Conservation (phyloP, 1,140 invertebrate genomes). For the Drosophila yakuba region DNA sequence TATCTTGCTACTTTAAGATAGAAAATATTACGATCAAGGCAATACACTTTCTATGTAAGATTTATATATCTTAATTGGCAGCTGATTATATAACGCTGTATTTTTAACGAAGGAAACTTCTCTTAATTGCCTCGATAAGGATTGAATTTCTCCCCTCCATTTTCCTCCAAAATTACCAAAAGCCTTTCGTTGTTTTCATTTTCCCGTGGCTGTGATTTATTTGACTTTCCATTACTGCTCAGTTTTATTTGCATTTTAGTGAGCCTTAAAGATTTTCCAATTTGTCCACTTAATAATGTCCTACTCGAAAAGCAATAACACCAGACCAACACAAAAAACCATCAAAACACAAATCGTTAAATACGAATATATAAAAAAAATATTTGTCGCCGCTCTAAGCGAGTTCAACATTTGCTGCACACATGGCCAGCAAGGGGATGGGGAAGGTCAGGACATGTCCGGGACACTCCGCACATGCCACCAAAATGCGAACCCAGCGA, state of each 20-base stretch:
- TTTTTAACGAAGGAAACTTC: slow-evolving; percentile 20
- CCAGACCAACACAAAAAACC: slow-evolving; percentile 1
- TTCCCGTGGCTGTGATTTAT: slow-evolving; percentile 53
- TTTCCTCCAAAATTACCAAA: slow-evolving; percentile 15
- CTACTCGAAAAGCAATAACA: slow-evolving; percentile 45
- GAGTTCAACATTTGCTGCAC: slow-evolving; percentile 73
- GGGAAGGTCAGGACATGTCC: slow-evolving; percentile 33
- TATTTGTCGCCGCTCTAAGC: slow-evolving; percentile 53
- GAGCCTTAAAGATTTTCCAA: slow-evolving; percentile 52
- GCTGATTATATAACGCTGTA: neutral
- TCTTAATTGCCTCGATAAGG: slow-evolving; percentile 58
- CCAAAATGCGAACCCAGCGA: slow-evolving; percentile 15
- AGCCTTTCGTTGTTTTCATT: slow-evolving; percentile 58
- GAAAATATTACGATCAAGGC: too few relatives aligned
- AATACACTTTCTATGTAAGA: neutral
- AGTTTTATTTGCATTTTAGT: slow-evolving; percentile 56
- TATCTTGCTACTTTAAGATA: too few relatives aligned
- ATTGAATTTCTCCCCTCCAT: slow-evolving; percentile 51
- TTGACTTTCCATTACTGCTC: slow-evolving; percentile 33
- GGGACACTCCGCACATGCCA: slow-evolving; percentile 54
- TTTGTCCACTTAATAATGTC: slow-evolving; percentile 63
- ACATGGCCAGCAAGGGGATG: slow-evolving; percentile 42
- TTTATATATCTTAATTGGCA: neutral
- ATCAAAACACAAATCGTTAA: slow-evolving; percentile 39
- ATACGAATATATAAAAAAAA: slow-evolving; percentile 12